Conservation (phyloP, 2,113 vertebrate species). For the Epinephelus cyanopodus region DNA sequence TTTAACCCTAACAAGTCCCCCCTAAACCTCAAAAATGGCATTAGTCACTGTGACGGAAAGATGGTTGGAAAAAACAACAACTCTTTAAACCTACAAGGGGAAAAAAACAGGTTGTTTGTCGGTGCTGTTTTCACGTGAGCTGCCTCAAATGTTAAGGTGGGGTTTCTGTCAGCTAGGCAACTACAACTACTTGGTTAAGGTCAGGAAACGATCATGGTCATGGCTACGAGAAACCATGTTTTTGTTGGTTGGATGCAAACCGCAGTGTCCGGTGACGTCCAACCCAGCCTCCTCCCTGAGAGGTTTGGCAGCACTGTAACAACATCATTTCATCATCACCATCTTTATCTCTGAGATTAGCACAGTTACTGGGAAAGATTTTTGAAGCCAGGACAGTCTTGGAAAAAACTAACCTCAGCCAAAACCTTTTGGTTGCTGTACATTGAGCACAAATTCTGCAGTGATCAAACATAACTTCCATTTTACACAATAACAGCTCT, state of each 20-base stretch:
- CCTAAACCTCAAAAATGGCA: too few relatives aligned
- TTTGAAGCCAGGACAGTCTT: neutral
- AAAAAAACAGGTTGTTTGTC: neutral
- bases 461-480: neutral
- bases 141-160: neutral
- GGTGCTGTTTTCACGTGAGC: neutral
- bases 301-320: slow-evolving; percentile 1
- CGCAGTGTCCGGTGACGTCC: neutral
- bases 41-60: too few relatives aligned
- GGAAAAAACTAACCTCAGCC: neutral
- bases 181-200: neutral
- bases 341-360: neutral
- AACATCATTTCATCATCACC: neutral
- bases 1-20: too few relatives aligned
- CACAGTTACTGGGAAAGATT: too few relatives aligned
- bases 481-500: neutral
- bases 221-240: neutral
- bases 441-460: neutral
- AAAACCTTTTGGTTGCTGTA: neutral
- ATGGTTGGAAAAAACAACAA: too few relatives aligned
- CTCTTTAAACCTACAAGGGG: neutral
- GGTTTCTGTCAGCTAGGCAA: neutral
- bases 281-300: neutral
- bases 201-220: neutral
- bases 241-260: neutral